phyloP scores from a whole-genome alignment of 2,888 invertebrate species.

The Caenorhabditis sp. region DNA sequence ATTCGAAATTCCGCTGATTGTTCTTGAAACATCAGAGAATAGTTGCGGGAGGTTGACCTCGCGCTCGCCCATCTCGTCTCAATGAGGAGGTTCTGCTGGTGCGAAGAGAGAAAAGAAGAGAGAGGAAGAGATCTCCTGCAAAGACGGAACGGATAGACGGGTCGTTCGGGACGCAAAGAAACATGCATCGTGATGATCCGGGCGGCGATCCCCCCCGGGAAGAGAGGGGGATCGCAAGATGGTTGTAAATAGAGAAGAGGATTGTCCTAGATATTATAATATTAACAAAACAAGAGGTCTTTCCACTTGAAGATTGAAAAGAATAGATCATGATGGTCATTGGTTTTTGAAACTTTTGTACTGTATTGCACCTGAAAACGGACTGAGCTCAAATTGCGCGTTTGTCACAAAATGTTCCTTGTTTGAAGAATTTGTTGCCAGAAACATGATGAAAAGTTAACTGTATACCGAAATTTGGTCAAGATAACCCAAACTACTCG shows the following conservation, averaged over 20 bases:
- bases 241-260: conserved; percentile 46
- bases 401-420: no score
- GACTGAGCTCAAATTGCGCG: no score
- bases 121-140: conserved; percentile 2
- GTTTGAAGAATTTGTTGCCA: no score
- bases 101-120: neutral
- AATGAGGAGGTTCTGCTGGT: neutral
- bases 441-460: no score
- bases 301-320: conserved; percentile 50
- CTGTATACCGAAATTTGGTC: no score
- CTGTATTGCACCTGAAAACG: no score
- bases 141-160: neutral
- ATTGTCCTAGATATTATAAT: conserved; percentile 51
- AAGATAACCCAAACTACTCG: no score
- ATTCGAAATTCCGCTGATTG: conserved; percentile 72
- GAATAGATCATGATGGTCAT: no score
- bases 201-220: neutral
- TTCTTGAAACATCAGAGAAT: conserved; percentile 75
- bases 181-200: conserved; percentile 49
- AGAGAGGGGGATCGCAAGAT: no score
- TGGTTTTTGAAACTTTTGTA: no score
- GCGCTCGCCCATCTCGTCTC: conserved; percentile 63
- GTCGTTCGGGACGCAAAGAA: conserved; percentile 12
- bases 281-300: conserved; percentile 37
- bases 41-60: conserved; percentile 74